Evolutionary conservation across 2,888 invertebrate species (phyloP).

Genomic region (Apoderus coryli): DNA sequence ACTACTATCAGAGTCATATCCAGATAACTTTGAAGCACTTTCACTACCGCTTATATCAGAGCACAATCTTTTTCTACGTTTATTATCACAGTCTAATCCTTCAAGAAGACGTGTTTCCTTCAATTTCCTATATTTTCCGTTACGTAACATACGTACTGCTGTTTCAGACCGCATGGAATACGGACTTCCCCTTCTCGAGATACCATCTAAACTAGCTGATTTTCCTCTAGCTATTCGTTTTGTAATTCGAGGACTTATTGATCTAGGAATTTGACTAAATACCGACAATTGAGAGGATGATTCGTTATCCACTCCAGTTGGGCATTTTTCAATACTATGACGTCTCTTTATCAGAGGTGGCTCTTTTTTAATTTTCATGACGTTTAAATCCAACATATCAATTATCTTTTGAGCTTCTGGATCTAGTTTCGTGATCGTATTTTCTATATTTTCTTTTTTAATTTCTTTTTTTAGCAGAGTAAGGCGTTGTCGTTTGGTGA

Average conservation of each 20-base stretch:
- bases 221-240: slow-evolving; percentile 23
- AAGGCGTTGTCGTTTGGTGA: slow-evolving; percentile 20
- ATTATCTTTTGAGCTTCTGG: slow-evolving; percentile 29
- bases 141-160: slow-evolving; percentile 43
- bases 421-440: slow-evolving; percentile 25
- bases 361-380: slow-evolving; percentile 23
- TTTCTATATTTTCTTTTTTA: slow-evolving; percentile 29
- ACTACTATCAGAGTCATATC: slow-evolving; percentile 47
- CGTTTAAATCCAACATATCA: slow-evolving; percentile 31
- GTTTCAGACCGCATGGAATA: slow-evolving; percentile 49
- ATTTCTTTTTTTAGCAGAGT: slow-evolving; percentile 22
- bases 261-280: slow-evolving; percentile 22
- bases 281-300: slow-evolving; percentile 15
- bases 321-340: slow-evolving; percentile 32
- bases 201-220: slow-evolving; percentile 24
- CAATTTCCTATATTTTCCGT: slow-evolving; percentile 50
- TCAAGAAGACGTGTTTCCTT: slow-evolving; percentile 41
- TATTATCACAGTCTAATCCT: slow-evolving; percentile 37
- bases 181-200: slow-evolving; percentile 26
- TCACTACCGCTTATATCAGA: slow-evolving; percentile 45
- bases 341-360: slow-evolving; percentile 23
- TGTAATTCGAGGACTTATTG: slow-evolving; percentile 25
- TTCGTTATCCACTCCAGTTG: slow-evolving; percentile 19
- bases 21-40: slow-evolving; percentile 45
- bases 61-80: slow-evolving; percentile 39